Conservation (phyloP, 2,797 vertebrate genomes). For the Podarcis lilfordi region DNA sequence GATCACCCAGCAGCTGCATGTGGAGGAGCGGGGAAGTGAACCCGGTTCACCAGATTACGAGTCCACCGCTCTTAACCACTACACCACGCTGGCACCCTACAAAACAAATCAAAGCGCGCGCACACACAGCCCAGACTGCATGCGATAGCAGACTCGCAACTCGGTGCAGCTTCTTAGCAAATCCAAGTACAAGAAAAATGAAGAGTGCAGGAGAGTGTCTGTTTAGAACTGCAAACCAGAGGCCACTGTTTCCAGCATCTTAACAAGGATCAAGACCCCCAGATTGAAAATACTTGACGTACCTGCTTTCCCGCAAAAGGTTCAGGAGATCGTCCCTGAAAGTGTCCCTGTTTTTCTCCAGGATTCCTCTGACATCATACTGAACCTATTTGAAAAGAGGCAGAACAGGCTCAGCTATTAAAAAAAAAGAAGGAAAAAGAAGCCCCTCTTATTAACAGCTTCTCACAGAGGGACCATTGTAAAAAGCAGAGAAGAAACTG, state of each 20-base stretch:
- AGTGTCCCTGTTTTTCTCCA: slow-evolving; percentile 98
- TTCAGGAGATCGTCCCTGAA: slow-evolving; percentile 96
- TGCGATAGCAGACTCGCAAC: no score
- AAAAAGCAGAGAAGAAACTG: slow-evolving; percentile 39
- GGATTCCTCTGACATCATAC: slow-evolving; percentile 92
- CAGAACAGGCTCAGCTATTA: slow-evolving; percentile 12
- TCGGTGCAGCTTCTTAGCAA: not conserved
- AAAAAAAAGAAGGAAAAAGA: slow-evolving; percentile 2
- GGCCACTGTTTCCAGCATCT: not conserved
- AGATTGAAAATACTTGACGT: not conserved
- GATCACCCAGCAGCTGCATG: no score
- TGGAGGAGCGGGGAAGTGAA: no score
- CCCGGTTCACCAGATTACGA: no score
- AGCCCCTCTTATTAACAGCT: slow-evolving; percentile 37
- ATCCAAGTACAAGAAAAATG: fast-evolving
- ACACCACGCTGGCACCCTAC: not conserved
- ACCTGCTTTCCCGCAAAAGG: slow-evolving; percentile 94
- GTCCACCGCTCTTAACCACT: no score
- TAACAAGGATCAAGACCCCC: not conserved
- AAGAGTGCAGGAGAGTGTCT: not conserved
- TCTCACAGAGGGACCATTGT: slow-evolving; percentile 7
- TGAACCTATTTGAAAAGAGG: slow-evolving; percentile 84
- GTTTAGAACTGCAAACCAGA: not conserved
- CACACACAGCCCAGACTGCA: not conserved
- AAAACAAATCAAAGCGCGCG: not conserved